Base-by-base conservation (phyloP, 1,140 invertebrate genomes). In the Antheraea pernyi region DNA sequence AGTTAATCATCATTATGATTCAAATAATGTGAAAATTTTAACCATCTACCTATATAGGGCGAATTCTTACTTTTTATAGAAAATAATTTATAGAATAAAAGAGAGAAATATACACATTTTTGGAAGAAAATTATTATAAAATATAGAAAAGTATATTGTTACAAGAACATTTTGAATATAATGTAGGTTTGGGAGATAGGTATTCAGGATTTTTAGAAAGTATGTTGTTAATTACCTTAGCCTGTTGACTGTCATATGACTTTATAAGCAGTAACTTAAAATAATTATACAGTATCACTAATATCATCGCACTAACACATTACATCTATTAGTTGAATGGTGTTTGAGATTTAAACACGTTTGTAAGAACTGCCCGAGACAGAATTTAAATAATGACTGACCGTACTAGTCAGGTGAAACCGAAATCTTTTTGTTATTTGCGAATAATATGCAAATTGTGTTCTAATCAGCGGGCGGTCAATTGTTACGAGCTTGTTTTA, bases 361-460 rank as follows among this genome's bases (percentile, higher is more conserved):
- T 53, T 53, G 16, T 53, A 53, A 53, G 46, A 16, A 53, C 63
- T 66, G 37, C 39, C 30, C 76, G 71, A 76, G 46, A 36, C 64
- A 48, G 18, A 66, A 53, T 69, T 65, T 67, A 68, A 59, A 16
- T 68, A 60, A 72, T 60, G 65, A 81, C 79, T 80, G 76, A 79
- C 70, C 62, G 37, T 67, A 73, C 46, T 53, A 16, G 69, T 70
- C 60, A 82, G 81, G 67, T 79, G 79, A 85, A 89, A 91, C 76
- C 76, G 85, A 86, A 89, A 84, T 73, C 71, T 78, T 81, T 83
- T 79, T 74, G 73, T 68, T 13, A 69, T 78, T 83, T 81, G 81
- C 81, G 82, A 86, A 89, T 86, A 89, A 88, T 89, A 90, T 90
- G 86, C 83, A 89, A 91, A 91, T 89, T 70, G 79, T 65, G 67